phyloP scores from a whole-genome alignment of 1,140 invertebrate species.

The Hydropsyche tenuis region DNA sequence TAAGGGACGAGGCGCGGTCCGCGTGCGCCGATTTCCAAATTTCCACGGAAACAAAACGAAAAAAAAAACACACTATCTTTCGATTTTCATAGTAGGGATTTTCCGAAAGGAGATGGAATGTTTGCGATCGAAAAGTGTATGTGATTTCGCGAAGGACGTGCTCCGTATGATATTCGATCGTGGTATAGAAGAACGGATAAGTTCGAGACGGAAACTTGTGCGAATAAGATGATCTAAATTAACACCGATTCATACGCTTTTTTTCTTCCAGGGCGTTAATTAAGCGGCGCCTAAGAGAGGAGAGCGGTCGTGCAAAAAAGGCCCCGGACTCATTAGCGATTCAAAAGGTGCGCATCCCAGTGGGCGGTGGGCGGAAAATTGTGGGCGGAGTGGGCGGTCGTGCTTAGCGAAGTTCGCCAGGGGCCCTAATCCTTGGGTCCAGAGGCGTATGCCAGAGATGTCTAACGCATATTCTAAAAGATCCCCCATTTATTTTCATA shows the following conservation, averaged over 20 bases:
- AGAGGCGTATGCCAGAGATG: no score
- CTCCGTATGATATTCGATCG: no score
- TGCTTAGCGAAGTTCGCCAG: background rate
- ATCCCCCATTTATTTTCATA: no score
- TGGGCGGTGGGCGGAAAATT: background rate
- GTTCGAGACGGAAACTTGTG: no score
- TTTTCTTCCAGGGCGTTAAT: background rate
- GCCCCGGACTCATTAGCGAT: slow-evolving; percentile 23
- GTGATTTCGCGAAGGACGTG: no score
- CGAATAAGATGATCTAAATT: no score
- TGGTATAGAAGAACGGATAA: no score
- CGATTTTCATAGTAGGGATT: no score
- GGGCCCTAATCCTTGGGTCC: slow-evolving; percentile 18
- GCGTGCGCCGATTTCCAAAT: slow-evolving; percentile 9
- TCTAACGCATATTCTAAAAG: no score
- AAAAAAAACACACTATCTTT: background rate
- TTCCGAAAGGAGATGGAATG: no score
- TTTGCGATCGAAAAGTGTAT: no score
- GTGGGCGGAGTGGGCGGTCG: background rate
- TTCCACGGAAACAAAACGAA: background rate
- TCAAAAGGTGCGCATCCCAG: slow-evolving; percentile 26
- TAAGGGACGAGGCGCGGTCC: background rate
- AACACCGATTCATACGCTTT: no score
- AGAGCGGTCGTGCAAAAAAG: background rate
- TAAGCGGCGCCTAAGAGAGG: background rate